Evolutionary conservation across 2,888 invertebrate genomes (phyloP), one percentile per base, ranked within the genome.

Genomic region (Phaedon cochleariae): DNA sequence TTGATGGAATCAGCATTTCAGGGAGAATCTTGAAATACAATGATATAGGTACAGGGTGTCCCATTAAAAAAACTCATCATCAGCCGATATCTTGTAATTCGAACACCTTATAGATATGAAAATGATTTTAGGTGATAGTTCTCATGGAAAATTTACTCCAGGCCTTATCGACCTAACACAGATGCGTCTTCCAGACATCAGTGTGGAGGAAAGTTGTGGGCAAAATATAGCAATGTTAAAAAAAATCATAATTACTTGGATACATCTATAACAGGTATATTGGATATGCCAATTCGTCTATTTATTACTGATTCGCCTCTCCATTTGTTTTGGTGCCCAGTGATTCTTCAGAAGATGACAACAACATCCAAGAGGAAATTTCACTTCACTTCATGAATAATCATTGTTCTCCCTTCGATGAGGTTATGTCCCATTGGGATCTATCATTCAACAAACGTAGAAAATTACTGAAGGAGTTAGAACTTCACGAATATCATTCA

Each of bases 191-290:
- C 12, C 12, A 22, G 17, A 22, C n/a, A 51, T 15, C 51, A 51
- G 12, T 51, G 51, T 5, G 51, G 51, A 7, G 51, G 26, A 51
- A 51, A 51, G n/a, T 21, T 51, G 22, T 51, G 51, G 15, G 22
- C 51, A 12, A 51, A 26, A 26, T 51, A 51, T 22, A 51, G 22
- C 2, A 51, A 51, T 51, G 12, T 51, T 7, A 51, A 22, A 21
- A 51, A 51, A 22, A 5, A 22, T 22, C 22, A 51, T 15, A 51
- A 51, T 22, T 51, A 3, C 15, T 12, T 51, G 5, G 22, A 22
- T 34, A 34, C 4, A 34, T 34, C 31, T 10, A 5, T 7, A 34
- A 34, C 31, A 34, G 31, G 31, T 34, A 2, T 34, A 10, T 9
- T 9, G 31, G 10, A 34, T 5, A 34, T 34, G 9, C 10, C n/a